Percentiles rank a stretch among this genome's conserved stretches.
phyloP scores from a whole-genome alignment of 2,888 invertebrate genomes.

The Antheraea yamamai region DNA sequence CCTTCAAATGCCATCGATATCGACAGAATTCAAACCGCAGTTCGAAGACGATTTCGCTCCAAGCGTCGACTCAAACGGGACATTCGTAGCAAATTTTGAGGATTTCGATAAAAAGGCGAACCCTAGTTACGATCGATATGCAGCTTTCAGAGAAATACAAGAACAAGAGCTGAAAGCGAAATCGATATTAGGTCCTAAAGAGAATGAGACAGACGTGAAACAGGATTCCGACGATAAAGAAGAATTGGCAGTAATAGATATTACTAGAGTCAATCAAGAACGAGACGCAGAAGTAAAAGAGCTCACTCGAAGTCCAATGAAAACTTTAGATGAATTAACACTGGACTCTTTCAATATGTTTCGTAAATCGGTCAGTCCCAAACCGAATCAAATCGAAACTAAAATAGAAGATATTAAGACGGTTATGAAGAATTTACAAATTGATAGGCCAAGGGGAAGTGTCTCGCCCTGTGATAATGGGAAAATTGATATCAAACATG shows the following conservation, averaged over 20 bases:
- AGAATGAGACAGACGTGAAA: constrained; percentile 52
- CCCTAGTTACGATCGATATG: constrained; percentile 89
- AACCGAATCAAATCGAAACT: constrained; percentile 67
- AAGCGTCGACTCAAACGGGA: constrained; percentile 57
- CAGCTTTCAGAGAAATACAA: constrained; percentile 93
- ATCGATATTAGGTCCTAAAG: constrained; percentile 61
- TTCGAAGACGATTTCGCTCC: constrained; percentile 86
- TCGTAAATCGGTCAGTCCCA: constrained; percentile 72
- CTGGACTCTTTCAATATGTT: constrained; percentile 72
- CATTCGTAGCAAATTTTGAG: constrained; percentile 87
- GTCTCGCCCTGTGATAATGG: constrained; percentile 76
- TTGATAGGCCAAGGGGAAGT: constrained; percentile 64
- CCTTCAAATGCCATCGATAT: constrained; percentile 25
- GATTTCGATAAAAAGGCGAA: constrained; percentile 81
- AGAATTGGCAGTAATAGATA: constrained; percentile 58
- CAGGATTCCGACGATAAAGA: constrained; percentile 70
- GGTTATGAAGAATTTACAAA: constrained; percentile 72
- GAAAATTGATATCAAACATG: constrained; percentile 63
- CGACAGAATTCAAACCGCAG: constrained; percentile 73
- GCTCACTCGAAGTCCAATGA: constrained; percentile 62
- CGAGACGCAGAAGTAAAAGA: constrained; percentile 54
- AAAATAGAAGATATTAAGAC: constrained; percentile 76
- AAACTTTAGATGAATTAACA: constrained; percentile 67
- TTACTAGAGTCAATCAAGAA: constrained; percentile 56
- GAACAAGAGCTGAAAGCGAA: constrained; percentile 85